Percentiles rank a stretch among this genome's conserved stretches.
These are phyloP conservation scores for Trypoxylon attenuatum DNA, from an alignment of 2,888 invertebrate genomes.

Conservation along the genomic window DNA sequence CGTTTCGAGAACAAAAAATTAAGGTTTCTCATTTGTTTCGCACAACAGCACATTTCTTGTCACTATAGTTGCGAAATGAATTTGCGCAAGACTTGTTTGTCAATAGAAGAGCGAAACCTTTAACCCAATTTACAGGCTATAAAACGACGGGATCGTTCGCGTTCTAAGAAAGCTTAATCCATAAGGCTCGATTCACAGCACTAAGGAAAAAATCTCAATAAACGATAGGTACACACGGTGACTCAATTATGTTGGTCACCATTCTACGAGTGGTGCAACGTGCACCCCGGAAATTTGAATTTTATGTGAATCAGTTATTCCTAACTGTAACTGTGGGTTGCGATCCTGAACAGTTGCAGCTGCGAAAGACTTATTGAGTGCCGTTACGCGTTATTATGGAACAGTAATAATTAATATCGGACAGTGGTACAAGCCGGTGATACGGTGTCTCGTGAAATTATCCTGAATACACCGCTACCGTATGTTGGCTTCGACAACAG, in stretches of 20 bases:
- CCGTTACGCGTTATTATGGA: neutral
- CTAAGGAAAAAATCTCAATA: too few species aligned
- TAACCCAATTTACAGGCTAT: too few species aligned
- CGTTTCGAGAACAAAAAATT: too few species aligned
- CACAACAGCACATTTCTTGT: too few species aligned
- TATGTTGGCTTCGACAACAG: neutral
- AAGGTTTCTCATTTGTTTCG: too few species aligned
- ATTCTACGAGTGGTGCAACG: neutral
- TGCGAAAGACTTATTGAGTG: neutral
- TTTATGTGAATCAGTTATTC: neutral
- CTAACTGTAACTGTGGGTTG: neutral
- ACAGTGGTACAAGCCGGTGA: neutral
- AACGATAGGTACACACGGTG: too few species aligned
- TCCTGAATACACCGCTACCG: neutral
- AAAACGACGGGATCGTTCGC: conserved; percentile 13
- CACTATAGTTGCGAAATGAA: conserved; percentile 38
- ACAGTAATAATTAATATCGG: neutral
- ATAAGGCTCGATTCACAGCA: too few species aligned
- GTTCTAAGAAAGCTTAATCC: too few species aligned
- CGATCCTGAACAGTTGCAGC: neutral
- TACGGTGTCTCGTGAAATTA: neutral
- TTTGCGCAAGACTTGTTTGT: conserved; percentile 36
- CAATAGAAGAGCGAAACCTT: too few species aligned
- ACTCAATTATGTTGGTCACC: too few species aligned
- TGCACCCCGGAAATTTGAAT: neutral